phyloP scores from a whole-genome alignment of 2,888 invertebrate species.

The Perithous albicinctus region DNA sequence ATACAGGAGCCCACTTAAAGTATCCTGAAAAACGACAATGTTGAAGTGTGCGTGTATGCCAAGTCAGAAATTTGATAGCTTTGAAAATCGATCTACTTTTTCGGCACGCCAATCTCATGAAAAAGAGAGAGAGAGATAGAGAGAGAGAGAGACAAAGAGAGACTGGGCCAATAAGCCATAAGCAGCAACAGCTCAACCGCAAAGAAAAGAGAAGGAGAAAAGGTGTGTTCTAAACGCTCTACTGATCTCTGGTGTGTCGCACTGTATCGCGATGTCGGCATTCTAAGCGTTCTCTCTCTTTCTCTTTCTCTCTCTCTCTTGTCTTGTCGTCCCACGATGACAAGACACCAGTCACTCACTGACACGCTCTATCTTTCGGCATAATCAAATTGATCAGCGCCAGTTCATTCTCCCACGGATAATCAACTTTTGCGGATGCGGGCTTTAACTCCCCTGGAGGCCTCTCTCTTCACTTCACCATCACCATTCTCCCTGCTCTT shows the following conservation, averaged over 20 bases:
- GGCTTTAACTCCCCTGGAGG: constrained; percentile 35
- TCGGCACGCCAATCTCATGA: constrained; percentile 26
- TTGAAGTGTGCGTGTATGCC: constrained; percentile 30
- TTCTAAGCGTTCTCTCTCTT: too few species aligned
- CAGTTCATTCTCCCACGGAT: constrained; percentile 59
- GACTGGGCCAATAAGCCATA: neutral
- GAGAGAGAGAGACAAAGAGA: too few species aligned
- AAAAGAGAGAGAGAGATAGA: too few species aligned
- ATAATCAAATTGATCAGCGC: constrained; percentile 65
- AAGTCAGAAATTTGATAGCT: constrained; percentile 76
- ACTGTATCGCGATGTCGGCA: neutral
- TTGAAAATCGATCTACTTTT: constrained; percentile 76
- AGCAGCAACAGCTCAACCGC: neutral
- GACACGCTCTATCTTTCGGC: constrained; percentile 49
- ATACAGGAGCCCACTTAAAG: constrained; percentile 39
- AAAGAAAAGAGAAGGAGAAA: constrained; percentile 19
- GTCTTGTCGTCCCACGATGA: constrained; percentile 41
- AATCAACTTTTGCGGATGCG: constrained; percentile 69
- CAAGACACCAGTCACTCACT: constrained; percentile 26
- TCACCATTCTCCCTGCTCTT: neutral
- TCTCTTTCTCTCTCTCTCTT: too few species aligned
- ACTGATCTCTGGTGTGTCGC: constrained; percentile 7
- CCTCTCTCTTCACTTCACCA: constrained; percentile 28
- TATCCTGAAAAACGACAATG: constrained; percentile 62
- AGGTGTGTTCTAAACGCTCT: constrained; percentile 11